Evolutionary conservation across 2,888 invertebrate genomes (phyloP).

Genomic region (Amphipyra tragopoginis): DNA sequence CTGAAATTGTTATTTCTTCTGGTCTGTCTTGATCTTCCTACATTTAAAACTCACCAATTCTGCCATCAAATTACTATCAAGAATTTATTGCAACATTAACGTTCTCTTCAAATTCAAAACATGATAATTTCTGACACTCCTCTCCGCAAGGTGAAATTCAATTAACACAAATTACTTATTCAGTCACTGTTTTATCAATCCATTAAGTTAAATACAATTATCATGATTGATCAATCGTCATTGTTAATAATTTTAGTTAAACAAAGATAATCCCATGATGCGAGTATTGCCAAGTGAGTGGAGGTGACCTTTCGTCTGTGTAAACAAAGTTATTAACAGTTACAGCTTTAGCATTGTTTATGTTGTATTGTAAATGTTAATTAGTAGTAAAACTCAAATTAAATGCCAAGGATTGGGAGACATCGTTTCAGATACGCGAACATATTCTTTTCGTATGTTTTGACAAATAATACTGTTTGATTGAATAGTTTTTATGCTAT

Average conservation of each 20-base stretch:
- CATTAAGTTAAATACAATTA: constrained; percentile 16
- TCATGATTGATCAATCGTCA: constrained; percentile 53
- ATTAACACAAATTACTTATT: constrained; percentile 32
- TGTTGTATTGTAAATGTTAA: constrained; percentile 67
- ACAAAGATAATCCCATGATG: constrained; percentile 60
- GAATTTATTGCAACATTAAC: constrained; percentile 9
- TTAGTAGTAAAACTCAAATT: constrained; percentile 63
- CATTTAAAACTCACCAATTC: neutral
- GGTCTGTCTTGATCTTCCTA: constrained; percentile 1
- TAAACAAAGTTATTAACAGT: constrained; percentile 60
- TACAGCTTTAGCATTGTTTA: constrained; percentile 63
- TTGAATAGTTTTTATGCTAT: too few relatives aligned
- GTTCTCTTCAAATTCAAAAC: constrained; percentile 9
- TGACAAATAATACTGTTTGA: too few relatives aligned
- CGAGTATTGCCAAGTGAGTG: constrained; percentile 39
- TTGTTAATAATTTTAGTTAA: constrained; percentile 44
- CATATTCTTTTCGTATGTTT: too few relatives aligned
- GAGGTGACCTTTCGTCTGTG: constrained; percentile 64
- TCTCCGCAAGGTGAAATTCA: constrained; percentile 20
- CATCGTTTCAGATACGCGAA: constrained; percentile 30
- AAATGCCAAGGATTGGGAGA: constrained; percentile 61
- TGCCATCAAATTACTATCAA: neutral
- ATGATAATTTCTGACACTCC: constrained; percentile 9
- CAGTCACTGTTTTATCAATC: constrained; percentile 35
- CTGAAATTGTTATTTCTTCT: neutral